phyloP scores from a whole-genome alignment of 37 sponge, comb jelly and placozoan genomes.

The Spongilla lacustris region DNA sequence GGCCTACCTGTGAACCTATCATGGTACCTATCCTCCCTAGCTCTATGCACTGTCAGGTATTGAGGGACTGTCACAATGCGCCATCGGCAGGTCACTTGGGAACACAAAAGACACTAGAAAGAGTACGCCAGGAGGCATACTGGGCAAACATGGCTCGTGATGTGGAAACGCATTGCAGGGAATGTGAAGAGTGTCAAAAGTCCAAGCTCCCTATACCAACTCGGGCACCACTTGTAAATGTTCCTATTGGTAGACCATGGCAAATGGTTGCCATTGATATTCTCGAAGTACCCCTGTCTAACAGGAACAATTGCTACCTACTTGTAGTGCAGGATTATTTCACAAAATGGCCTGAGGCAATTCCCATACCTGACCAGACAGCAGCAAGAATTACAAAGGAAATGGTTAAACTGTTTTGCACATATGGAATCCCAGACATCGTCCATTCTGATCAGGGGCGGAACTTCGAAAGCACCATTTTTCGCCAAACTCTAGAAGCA shows the following conservation, averaged over 20 bases:
- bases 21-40: conserved; percentile 31
- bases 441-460: conserved; percentile 26
- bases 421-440: background rate
- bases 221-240: conserved; percentile 26
- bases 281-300: conserved; percentile 35
- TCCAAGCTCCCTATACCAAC: conserved; percentile 30
- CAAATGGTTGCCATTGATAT: conserved; percentile 41
- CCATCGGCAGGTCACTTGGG: conserved; percentile 38
- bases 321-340: conserved; percentile 37
- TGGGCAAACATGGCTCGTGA: conserved; percentile 42
- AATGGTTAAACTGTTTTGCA: conserved; percentile 2
- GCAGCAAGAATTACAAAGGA: background rate
- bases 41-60: background rate
- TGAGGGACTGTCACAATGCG: conserved; percentile 18
- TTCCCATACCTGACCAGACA: conserved; percentile 37
- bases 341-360: conserved; percentile 28
- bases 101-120: conserved; percentile 45
- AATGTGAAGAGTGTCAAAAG: conserved; percentile 34
- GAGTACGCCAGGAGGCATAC: conserved; percentile 31
- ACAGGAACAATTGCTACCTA: conserved; percentile 15
- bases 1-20: conserved; percentile 14
- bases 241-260: conserved; percentile 21
- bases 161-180: conserved; percentile 19
- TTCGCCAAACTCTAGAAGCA: conserved; percentile 34
- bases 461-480: conserved; percentile 57